Evolutionary conservation across 2,113 vertebrate genomes (phyloP).

Genomic region (Pedionomus torquatus): DNA sequence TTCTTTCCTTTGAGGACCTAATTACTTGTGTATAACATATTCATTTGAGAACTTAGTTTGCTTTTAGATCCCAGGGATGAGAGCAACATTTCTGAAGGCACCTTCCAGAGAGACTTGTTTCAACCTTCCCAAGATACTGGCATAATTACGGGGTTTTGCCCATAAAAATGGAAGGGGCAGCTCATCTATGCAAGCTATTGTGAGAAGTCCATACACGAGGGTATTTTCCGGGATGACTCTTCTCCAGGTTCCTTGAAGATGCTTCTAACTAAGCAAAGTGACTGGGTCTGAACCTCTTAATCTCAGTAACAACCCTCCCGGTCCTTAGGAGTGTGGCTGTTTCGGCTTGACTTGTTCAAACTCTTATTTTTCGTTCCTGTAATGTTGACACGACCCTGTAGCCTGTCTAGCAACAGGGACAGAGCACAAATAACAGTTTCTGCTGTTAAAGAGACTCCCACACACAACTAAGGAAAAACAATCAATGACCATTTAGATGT

Average conservation of each 20-base stretch:
- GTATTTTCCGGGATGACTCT: not conserved
- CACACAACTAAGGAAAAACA: not conserved
- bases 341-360: not conserved
- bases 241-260: not conserved
- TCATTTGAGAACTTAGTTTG: not conserved
- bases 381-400: not conserved
- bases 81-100: not conserved
- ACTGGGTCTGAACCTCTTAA: not conserved
- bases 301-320: not conserved
- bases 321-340: not conserved
- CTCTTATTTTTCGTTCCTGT: not conserved
- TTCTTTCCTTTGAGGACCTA: not conserved
- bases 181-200: not conserved
- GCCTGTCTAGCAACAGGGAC: not conserved
- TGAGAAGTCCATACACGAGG: not conserved
- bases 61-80: not conserved
- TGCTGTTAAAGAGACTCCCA: not conserved
- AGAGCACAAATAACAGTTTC: conserved; percentile 1
- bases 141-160: not conserved
- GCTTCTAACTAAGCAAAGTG: not conserved
- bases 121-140: not conserved
- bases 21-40: not conserved
- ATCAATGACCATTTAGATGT: conserved; percentile 50
- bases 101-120: not conserved
- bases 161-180: not conserved